These are phyloP conservation scores for Odobenus rosmarus DNA, from an alignment of 2,113 vertebrate species.

Conservation along the genomic window DNA sequence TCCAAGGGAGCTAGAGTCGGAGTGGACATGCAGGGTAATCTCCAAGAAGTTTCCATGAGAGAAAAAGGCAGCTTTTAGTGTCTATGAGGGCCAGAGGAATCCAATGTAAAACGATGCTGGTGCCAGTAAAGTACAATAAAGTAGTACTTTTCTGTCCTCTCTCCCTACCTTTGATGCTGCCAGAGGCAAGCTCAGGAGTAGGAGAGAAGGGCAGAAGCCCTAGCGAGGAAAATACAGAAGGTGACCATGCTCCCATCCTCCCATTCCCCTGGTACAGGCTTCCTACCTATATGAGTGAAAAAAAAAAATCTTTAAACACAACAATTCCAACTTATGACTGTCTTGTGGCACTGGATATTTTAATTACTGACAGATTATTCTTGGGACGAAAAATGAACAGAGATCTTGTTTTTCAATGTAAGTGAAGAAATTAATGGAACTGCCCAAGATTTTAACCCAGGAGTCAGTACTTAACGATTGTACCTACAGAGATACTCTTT, in stretches of 20 bases:
- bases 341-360: not conserved
- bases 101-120: not conserved
- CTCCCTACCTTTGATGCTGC: not conserved
- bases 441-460: slow-evolving; percentile 23
- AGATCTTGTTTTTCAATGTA: slow-evolving; percentile 6
- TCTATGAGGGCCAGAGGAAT: not conserved
- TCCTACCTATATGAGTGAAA: not conserved
- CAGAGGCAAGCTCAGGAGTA: not conserved
- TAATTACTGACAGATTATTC: slow-evolving; percentile 19
- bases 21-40: not conserved
- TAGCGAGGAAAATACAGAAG: not conserved
- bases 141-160: not conserved
- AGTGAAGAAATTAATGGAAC: not conserved
- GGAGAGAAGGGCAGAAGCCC: not conserved
- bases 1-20: not conserved
- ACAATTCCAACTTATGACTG: not conserved
- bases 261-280: not conserved
- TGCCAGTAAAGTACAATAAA: not conserved
- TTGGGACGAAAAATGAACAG: not conserved
- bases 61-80: not conserved
- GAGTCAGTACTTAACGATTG: not conserved
- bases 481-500: not conserved
- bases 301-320: not conserved
- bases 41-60: not conserved
- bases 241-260: too few relatives aligned